Percentiles rank a stretch among this genome's conserved stretches.
phyloP scores from a whole-genome alignment of 2,113 vertebrate species.

The Lucifuga dentata region DNA sequence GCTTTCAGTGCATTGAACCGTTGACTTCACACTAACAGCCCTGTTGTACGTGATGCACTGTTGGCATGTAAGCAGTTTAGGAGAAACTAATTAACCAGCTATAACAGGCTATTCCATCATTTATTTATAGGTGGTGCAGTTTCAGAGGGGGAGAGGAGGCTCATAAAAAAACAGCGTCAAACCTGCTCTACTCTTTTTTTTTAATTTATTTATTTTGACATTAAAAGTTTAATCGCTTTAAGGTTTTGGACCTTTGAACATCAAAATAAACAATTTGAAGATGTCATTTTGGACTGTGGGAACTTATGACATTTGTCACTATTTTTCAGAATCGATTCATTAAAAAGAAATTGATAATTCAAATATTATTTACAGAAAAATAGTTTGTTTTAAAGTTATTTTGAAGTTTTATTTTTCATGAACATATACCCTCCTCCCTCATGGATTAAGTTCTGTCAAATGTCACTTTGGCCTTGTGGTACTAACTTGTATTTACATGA shows the following conservation, averaged over 20 bases:
- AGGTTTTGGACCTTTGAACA: too few species aligned
- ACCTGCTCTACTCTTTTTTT: constrained; percentile 5
- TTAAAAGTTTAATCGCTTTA: too few species aligned
- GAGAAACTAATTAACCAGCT: background rate
- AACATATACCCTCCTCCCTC: background rate
- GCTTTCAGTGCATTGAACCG: constrained; percentile 45
- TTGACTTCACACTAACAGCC: constrained; percentile 31
- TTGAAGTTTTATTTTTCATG: constrained; percentile 23
- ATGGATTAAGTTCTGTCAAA: background rate
- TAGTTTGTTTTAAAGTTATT: background rate
- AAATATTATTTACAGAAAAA: background rate
- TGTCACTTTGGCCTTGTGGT: background rate
- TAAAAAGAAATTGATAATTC: background rate
- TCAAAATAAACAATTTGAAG: too few species aligned
- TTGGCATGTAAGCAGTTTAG: background rate
- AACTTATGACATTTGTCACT: too few species aligned
- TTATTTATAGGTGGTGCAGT: constrained; percentile 23
- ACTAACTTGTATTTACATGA: constrained; percentile 54
- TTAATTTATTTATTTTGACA: too few species aligned
- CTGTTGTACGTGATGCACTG: background rate
- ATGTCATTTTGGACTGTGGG: too few species aligned
- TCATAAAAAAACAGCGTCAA: constrained; percentile 23
- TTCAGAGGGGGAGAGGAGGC: constrained; percentile 27
- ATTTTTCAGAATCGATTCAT: too few species aligned
- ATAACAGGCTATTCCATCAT: background rate